phyloP scores from a whole-genome alignment of 2,113 vertebrate species.

The Bostrychus sinensis region DNA sequence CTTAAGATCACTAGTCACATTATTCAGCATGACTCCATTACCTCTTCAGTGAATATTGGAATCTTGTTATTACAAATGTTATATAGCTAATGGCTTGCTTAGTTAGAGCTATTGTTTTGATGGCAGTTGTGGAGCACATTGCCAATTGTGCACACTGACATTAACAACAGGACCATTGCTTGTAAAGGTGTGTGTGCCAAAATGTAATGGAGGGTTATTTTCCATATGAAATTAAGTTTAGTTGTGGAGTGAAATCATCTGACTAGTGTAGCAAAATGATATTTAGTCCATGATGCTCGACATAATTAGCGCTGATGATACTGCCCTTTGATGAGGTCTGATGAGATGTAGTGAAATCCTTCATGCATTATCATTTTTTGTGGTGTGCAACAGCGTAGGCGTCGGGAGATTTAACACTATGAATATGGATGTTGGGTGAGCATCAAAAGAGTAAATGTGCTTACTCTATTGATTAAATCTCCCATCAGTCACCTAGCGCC shows the following conservation, averaged over 20 bases:
- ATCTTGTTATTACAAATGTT: not conserved
- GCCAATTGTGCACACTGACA: slow-evolving; percentile 1
- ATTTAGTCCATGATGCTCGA: slow-evolving; percentile 48
- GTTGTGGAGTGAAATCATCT: slow-evolving; percentile 34
- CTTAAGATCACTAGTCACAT: too few relatives aligned
- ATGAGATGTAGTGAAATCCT: slow-evolving; percentile 69
- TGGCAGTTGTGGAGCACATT: not conserved
- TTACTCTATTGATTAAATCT: slow-evolving; percentile 79
- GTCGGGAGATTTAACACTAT: slow-evolving; percentile 67
- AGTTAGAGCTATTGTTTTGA: not conserved
- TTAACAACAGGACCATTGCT: slow-evolving; percentile 14
- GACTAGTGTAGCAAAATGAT: slow-evolving; percentile 28
- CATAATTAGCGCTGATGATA: slow-evolving; percentile 64
- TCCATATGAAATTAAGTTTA: slow-evolving; percentile 42
- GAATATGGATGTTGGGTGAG: slow-evolving; percentile 74
- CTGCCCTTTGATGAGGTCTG: slow-evolving; percentile 65
- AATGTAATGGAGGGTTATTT: slow-evolving; percentile 32
- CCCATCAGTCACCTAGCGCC: slow-evolving; percentile 70
- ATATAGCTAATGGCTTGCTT: not conserved
- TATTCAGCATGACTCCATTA: too few relatives aligned
- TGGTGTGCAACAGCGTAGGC: slow-evolving; percentile 65
- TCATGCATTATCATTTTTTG: slow-evolving; percentile 66
- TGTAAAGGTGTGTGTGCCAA: slow-evolving; percentile 23
- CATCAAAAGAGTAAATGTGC: slow-evolving; percentile 76
- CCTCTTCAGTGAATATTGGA: not conserved